Evolutionary conservation across 2,113 vertebrate species (phyloP), one percentile per base, ranked within the genome.

Genomic region (Dicerorhinus sumatrensis): DNA sequence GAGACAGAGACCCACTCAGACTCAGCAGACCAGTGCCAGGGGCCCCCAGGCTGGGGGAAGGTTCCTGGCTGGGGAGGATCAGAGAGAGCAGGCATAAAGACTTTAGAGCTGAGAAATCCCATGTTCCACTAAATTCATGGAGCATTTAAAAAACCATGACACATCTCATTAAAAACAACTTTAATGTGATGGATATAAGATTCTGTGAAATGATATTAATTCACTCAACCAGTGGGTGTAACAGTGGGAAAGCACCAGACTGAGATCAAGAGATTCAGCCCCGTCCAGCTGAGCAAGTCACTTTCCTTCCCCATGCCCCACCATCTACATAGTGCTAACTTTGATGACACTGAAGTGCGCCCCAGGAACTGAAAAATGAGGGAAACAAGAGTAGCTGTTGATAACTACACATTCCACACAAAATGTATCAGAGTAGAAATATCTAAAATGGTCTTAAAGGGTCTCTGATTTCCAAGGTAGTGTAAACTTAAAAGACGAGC

Each of bases 121-220:
- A 51, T 54, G 23, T 75, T 86, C 79, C 25, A 1, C 7, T 8
- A 11, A 81, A 54, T 21, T 91, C 76, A 8, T 14, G 51, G 67
- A 54, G 58, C 56, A 86, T 91, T 76, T 60, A 54, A 94, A 95
- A 96, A 33, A 56, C 5, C 62, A 79, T 65, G 31, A 87, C 70
- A 87, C 31, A 18, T 39, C 31, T 86, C 90, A 79, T 77, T 73
- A 96, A 93, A 89, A 89, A 75, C 12, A 84, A 95, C 75, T 80
- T 89, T 65, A 92, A 82, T 81, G 67, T 92, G 84, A 76, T 65
- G 29, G 54, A 8, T 87, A 21, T 63, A 67, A 77, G 39, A 91
- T 73, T 90, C 77, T 83, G 63, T 33, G 17, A 91, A 84, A 62
- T 80, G 31, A 42, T 79, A 79, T 46, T 94, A 83, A 82, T 67